Evolutionary conservation across 1,140 invertebrate genomes (phyloP), one percentile per base, ranked within the genome.

Genomic region (Drosophila sulfurigaster): DNA sequence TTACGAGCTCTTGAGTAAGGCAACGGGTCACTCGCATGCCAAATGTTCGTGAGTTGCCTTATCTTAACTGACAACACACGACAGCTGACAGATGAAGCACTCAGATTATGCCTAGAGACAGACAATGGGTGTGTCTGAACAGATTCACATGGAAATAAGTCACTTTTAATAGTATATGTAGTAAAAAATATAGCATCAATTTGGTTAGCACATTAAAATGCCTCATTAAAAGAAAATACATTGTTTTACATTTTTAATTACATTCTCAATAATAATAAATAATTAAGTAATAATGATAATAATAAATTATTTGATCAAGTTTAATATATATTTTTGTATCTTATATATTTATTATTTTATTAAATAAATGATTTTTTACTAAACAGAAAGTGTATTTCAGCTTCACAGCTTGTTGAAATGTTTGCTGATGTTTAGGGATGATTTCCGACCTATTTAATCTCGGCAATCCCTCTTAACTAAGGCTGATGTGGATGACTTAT

Each of bases 1-100:
- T 45, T 59, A n/a, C 3, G 5, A 5, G 59, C 28, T 28, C 13
- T n/a, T 46, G 28, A 66, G 43, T 38, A 25, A 49, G 41, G 15
- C 15, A 56, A 7, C n/a, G 3, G 15, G 41, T 32, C 72, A 67
- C 43, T 64, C 46, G 48, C n/a, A 30, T 43, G 32, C 3, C 5
- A 57, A 30, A 57, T 71, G 60, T 57, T 45, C 66, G 49, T 51
- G 46, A 67, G 67, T 63, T 67, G 32, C 15, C 38, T 38, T 38
- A 58, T 49, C 41, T 64, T 35, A 30, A 16, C 20, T 13, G 63
- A 56, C 52, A 51, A 25, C 13, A 48, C 46, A 38, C 11, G 3
- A n/a, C 49, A 25, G n/a, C 25, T 7, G 20, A 28, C 5, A 60
- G 46, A 25, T 45, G n/a, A 3, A 32, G 25, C 11, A 48, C 30